Conservation (phyloP, 2,888 invertebrate species). For the Cryptocephalus primarius region DNA sequence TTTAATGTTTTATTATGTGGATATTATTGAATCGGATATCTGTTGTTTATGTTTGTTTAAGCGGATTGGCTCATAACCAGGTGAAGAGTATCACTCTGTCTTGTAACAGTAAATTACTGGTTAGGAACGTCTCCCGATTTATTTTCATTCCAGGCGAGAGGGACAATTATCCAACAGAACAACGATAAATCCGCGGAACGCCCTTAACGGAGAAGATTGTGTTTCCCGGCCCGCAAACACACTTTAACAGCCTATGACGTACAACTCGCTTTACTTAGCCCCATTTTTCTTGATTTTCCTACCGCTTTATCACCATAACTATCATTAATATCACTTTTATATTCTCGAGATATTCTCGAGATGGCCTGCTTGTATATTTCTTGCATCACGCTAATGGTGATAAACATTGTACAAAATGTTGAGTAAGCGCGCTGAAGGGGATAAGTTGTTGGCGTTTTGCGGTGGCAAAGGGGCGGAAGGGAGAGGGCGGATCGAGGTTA, state of each 20-base stretch:
- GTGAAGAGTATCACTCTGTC: no score
- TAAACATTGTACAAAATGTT: conserved; percentile 39
- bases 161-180: no score
- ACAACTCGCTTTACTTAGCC: conserved; percentile 22
- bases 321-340: conserved; percentile 42
- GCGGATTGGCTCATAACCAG: no score
- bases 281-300: conserved; percentile 36
- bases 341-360: conserved; percentile 38
- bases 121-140: no score
- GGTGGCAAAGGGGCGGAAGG: conserved; percentile 1
- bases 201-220: not conserved
- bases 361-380: conserved; percentile 36
- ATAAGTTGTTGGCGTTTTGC: not conserved
- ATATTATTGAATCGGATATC: no score
- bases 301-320: conserved; percentile 32
- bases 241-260: conserved; percentile 22
- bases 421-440: conserved; percentile 24
- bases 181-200: no score
- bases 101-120: no score
- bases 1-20: no score
- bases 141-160: no score
- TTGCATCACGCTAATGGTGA: conserved; percentile 38
- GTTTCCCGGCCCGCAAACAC: conserved; percentile 6
- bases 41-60: no score
- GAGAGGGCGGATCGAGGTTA: not conserved